Base-by-base conservation (phyloP, 2,888 invertebrate genomes). In the Tipula helvola region DNA sequence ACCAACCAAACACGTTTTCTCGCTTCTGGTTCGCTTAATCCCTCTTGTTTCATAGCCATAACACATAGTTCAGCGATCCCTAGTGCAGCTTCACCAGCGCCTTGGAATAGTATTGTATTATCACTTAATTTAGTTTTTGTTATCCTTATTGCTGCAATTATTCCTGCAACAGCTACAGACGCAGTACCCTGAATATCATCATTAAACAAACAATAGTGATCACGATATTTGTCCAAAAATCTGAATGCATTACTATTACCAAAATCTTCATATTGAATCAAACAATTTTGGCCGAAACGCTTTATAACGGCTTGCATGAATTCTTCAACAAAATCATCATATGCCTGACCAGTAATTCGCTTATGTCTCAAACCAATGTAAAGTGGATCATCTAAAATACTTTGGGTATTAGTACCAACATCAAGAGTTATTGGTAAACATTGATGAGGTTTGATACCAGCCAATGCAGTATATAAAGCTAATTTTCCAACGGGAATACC, bases 401-500 rank as follows among this genome's bases (percentile, higher is more conserved):
- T 92, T 93, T 97, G 92, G 84, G 95, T 97, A 92, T 98, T 97
- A 0, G 98, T 98, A 87, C 98, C 98, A 86, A 98, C 98, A 90
- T 99, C 94, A 71, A 99, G 92, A 0, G 97, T 96, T 89, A 99
- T 95, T 52, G 99, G 99, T 88, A 99, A 93, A 90, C 98, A 98
- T 91, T 98, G 97, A 89, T 96, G 95, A 0, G 99, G 99, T 90
- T 97, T 97, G 89, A 99, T 97, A 87, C 98, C 99, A 36, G 98
- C 99, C 87, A 99, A 93, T 0, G 99, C 99, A 4, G 99, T 99
- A 93, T 99, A 99, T 8, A 99, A 93, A 3, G 99, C 95, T 88
- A 99, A 93, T 92, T 99, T 99, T 88, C 99, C 99, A 83, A 99
- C 96, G 0, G 99, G 99, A 90, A 99, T 99, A 88, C 99, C 99